Base-by-base conservation (phyloP, 2,888 invertebrate genomes). In the Eumerus sabulonum region DNA sequence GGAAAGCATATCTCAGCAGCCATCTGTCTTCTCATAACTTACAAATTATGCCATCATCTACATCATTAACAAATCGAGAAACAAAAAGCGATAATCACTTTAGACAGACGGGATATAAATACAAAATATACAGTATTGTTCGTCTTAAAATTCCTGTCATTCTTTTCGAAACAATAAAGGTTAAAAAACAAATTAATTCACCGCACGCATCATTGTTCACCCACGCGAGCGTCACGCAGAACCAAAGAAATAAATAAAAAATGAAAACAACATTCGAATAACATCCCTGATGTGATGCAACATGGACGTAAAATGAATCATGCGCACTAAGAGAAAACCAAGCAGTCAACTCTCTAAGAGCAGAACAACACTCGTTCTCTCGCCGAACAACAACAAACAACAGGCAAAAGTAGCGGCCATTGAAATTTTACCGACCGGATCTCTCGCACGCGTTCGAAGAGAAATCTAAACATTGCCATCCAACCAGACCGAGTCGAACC, bases 401-500 rank as follows among this genome's bases (percentile, higher is more conserved):
- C 16, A 42, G n/a, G 40, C 11, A 40, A 27, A 50, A 18, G 17
- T 38, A 40, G 35, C 76, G 62, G 77, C 77, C 77, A 77, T 77
- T 77, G 63, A 68, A 72, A 67, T 63, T 50, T 44, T 44, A 45
- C 44, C 27, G 27, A 27, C 27, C 27, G 3, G 27, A 27, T 63
- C 53, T 73, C 67, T 73, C 47, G 57, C 71, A 66, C 66, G 9
- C 44, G 79, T 74, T 79, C 74, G 79, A 79, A 79, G 79, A 79
- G 79, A 79, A 79, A 64, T 74, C 60, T 48, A 64, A 79, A 59
- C 74, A 68, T 35, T 54, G 60, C 68, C 64, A 63, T 60, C 50
- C 48, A 70, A 64, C 54, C 74, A 79, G 73, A 79, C 79, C 79
- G 79, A 79, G 79, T 79, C 64, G 74, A 79, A 60, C 74, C 36